These are phyloP conservation scores for Andrena dorsata DNA, from an alignment of 2,888 invertebrate genomes.

Conservation along the genomic window DNA sequence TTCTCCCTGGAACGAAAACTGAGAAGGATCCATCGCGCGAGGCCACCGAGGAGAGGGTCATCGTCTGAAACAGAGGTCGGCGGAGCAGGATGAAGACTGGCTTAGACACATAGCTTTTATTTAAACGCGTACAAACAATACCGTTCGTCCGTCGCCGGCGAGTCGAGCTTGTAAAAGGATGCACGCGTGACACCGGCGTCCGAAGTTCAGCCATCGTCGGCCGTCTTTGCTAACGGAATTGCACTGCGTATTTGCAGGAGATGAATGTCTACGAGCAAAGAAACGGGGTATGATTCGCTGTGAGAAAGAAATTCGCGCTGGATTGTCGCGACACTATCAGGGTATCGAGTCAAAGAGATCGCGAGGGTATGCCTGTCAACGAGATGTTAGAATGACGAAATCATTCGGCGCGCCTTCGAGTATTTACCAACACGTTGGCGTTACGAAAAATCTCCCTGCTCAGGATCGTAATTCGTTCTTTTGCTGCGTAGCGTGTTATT, in stretches of 20 bases:
- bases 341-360: conserved; percentile 30
- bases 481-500: conserved; percentile 5
- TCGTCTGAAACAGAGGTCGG: background rate
- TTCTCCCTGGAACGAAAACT: background rate
- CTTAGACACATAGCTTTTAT: conserved; percentile 35
- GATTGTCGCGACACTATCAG: conserved; percentile 41
- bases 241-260: background rate
- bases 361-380: background rate
- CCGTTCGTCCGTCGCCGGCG: conserved; percentile 18
- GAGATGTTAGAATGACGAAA: background rate
- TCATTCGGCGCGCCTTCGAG: conserved; percentile 31
- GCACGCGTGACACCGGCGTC: conserved; percentile 26
- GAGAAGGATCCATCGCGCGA: conserved; percentile 6
- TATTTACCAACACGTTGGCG: conserved; percentile 12
- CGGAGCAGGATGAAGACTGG: conserved; percentile 34
- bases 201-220: conserved; percentile 28
- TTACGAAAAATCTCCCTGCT: background rate
- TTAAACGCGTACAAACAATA: conserved; percentile 24
- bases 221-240: conserved; percentile 35
- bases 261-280: background rate
- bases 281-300: conserved; percentile 19
- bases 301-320: conserved; percentile 9
- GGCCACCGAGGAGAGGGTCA: conserved; percentile 2
- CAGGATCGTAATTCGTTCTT: conserved; percentile 16
- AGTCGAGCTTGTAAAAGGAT: conserved; percentile 29